Base-by-base conservation (phyloP, 2,888 invertebrate genomes). In the Melinaea menophilus region DNA sequence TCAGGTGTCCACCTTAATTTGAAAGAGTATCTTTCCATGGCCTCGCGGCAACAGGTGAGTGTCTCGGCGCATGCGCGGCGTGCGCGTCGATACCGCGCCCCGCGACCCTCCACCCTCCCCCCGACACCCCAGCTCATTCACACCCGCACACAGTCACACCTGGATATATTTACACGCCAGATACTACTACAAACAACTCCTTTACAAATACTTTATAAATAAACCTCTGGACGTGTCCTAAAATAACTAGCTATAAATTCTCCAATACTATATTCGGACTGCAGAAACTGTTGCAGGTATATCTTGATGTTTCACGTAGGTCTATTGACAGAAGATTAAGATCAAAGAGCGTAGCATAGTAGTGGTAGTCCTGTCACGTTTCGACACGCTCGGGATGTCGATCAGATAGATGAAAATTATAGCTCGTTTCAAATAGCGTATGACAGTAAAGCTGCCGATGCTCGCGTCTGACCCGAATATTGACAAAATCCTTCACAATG, bases 21-120 rank as follows among this genome's bases (percentile, higher is more conserved):
- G 79, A 86, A 87, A 85, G 84, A 85, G 88, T 88, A 88, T 84
- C 79, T 88, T 89, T 89, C 88, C 89, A 87, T 79, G 86, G 84
- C 81, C 84, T 88, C 77, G 79, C 85, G 84, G 89, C 90, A 90
- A 90, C 90, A 90, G 89, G 90, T 90, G 87, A 80, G 75, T 69
- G 71, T 72, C 73, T 75, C 77, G 73, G 84, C 88, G 88, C 88
- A 86, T 76, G 88, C 88, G 90, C 82, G 85, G 79, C 85, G 81
- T 75, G 78, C 85, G 80, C 84, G 88, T 88, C 90, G 84, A 88
- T 88, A 87, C 86, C 84, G 73, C 85, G 64, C 82, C 80, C 79
- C 74, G 76, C 22, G 31, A 22, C 71, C 74, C 71, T 73, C 73
- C 72, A 71, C 71, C 47, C 69, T 64, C 78, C 76, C 69, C 71